Evolutionary conservation across 2,113 vertebrate species (phyloP).

Genomic region (Bubo bubo): DNA sequence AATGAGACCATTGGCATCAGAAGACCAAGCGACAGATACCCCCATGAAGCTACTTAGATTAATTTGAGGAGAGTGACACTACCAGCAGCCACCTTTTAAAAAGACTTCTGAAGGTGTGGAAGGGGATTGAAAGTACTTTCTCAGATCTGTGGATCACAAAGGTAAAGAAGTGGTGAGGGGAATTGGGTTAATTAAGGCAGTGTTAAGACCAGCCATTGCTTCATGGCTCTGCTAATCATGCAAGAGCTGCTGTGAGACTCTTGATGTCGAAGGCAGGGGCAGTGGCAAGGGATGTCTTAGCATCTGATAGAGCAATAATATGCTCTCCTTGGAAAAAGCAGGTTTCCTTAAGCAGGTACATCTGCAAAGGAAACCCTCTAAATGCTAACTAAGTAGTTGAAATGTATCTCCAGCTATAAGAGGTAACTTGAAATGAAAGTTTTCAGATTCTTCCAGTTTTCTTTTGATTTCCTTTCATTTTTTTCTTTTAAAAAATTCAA

Average conservation of each 20-base stretch:
- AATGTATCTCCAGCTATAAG: neutral
- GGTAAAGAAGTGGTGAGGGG: neutral
- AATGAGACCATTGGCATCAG: neutral
- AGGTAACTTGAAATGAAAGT: neutral
- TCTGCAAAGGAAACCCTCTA: neutral
- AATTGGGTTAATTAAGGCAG: conserved; percentile 1
- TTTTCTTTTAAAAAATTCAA: neutral
- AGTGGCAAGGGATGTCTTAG: neutral
- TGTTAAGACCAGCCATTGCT: neutral
- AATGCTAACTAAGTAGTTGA: neutral
- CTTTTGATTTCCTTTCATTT: neutral
- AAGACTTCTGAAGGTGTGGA: neutral
- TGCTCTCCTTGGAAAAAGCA: neutral
- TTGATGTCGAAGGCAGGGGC: neutral
- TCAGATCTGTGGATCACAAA: neutral
- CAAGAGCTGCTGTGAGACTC: neutral
- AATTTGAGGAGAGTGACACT: neutral
- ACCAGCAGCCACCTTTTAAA: neutral
- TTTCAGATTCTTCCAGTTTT: neutral
- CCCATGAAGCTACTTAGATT: neutral
- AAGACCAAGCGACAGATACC: neutral
- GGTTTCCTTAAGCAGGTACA: neutral
- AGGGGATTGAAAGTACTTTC: neutral
- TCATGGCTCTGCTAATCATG: neutral
- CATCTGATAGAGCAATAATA: neutral